Conservation (phyloP, 2,797 vertebrate species). For the Agapornis canus region DNA sequence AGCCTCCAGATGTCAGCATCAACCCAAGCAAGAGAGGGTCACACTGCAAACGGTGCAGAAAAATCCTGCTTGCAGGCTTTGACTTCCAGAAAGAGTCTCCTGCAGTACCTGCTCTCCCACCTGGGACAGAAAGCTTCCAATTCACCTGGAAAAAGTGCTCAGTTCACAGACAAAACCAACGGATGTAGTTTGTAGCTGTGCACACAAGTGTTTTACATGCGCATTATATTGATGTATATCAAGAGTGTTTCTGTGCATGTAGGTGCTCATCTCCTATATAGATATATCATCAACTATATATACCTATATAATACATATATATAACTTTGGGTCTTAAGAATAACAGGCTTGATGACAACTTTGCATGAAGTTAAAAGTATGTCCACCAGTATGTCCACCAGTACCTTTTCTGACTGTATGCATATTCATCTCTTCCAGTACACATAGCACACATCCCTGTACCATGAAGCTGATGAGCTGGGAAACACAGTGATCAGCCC, state of each 20-base stretch:
- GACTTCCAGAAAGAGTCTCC: neutral
- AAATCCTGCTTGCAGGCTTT: neutral
- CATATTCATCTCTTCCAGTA: neutral
- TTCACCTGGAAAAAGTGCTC: neutral
- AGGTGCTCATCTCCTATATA: neutral
- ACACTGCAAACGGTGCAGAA: neutral
- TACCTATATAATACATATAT: neutral
- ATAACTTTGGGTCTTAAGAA: neutral
- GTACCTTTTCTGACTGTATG: neutral
- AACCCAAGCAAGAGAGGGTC: slow-evolving; percentile 30
- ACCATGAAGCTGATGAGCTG: neutral
- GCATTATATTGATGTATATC: rapidly evolving
- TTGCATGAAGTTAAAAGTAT: neutral
- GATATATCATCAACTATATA: neutral
- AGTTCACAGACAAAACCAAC: neutral
- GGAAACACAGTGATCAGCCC: neutral
- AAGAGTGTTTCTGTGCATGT: neutral
- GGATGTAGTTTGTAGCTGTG: neutral
- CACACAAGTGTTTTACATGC: rapidly evolving
- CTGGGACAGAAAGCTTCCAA: neutral
- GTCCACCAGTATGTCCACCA: neutral
- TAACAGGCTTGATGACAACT: neutral
- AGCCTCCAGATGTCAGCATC: slow-evolving; percentile 73
- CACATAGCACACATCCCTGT: neutral
- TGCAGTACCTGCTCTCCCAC: neutral